These are phyloP conservation scores for Nannoperca australis DNA, from an alignment of 2,797 vertebrate genomes.

Conservation along the genomic window DNA sequence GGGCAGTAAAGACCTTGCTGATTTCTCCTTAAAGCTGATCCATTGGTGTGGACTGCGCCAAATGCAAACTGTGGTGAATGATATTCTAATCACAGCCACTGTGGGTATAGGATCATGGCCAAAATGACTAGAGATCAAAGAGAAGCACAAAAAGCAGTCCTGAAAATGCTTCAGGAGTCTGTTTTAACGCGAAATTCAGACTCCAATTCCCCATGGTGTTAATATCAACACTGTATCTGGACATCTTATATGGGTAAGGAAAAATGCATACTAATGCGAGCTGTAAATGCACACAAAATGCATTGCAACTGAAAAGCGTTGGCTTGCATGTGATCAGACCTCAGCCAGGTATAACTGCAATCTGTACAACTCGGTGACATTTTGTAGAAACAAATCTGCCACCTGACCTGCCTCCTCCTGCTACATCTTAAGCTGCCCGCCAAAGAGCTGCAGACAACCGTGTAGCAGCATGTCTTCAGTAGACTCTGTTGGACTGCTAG, in stretches of 20 bases:
- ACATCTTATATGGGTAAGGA: background rate
- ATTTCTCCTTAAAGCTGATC: slow-evolving; percentile 52
- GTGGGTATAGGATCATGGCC: slow-evolving; percentile 60
- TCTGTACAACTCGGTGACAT: background rate
- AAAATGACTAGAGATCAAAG: slow-evolving; percentile 66
- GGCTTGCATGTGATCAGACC: background rate
- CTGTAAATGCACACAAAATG: background rate
- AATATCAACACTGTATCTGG: background rate
- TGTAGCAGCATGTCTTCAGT: background rate
- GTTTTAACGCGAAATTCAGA: slow-evolving; percentile 27
- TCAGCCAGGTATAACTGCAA: background rate
- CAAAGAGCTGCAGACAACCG: background rate
- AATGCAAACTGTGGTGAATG: slow-evolving; percentile 64
- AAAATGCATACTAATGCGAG: background rate
- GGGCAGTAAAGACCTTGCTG: slow-evolving; percentile 60
- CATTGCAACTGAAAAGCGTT: background rate
- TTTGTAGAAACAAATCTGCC: background rate
- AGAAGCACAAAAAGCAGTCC: slow-evolving; percentile 38
- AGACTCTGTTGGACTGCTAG: background rate
- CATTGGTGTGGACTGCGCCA: slow-evolving; percentile 60
- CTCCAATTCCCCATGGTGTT: background rate
- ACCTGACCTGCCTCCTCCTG: background rate
- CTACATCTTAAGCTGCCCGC: slow-evolving; percentile 2
- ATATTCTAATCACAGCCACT: slow-evolving; percentile 76
- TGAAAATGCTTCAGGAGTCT: slow-evolving; percentile 23